Percentiles rank a stretch among this genome's conserved stretches.
Evolutionary conservation across 1,140 invertebrate species (phyloP).

Genomic region (Drosophila cardini): DNA sequence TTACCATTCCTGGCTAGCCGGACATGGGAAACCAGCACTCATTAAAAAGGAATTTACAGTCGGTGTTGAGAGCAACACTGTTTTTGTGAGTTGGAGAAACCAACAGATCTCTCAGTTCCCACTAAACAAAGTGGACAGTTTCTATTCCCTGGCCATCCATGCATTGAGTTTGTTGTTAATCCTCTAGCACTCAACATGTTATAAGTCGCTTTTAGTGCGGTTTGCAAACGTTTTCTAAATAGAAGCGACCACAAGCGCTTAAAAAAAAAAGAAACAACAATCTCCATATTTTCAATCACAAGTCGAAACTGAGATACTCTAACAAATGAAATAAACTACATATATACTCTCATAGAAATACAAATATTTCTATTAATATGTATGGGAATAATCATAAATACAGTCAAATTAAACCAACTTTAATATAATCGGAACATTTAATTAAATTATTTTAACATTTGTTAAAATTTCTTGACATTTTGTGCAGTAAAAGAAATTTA

Average conservation of each 20-base stretch:
- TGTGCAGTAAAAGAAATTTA: no score
- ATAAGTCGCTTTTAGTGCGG: conserved; percentile 84
- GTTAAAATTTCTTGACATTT: no score
- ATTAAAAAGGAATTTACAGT: conserved; percentile 84
- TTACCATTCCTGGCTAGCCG: neutral
- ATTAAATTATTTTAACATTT: no score
- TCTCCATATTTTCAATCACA: conserved; percentile 5
- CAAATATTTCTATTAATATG: no score
- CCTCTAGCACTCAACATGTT: conserved; percentile 84
- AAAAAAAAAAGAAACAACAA: conserved; percentile 26
- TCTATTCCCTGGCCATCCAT: conserved; percentile 30
- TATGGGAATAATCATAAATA: no score
- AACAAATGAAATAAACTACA: neutral
- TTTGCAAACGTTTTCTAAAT: conserved; percentile 77
- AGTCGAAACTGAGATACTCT: conserved; percentile 22
- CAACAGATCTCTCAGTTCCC: conserved; percentile 1
- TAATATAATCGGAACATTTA: no score
- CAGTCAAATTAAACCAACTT: no score
- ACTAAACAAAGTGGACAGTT: conserved; percentile 34
- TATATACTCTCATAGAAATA: no score
- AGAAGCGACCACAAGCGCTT: conserved; percentile 31
- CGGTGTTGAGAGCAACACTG: conserved; percentile 7
- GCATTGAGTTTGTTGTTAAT: conserved; percentile 71
- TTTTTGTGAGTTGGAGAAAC: neutral
- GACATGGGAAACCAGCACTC: conserved; percentile 62